Percentiles rank a stretch among this genome's conserved stretches.
Conservation (phyloP, 2,797 vertebrate species). For the Champsocephalus gunnari region DNA sequence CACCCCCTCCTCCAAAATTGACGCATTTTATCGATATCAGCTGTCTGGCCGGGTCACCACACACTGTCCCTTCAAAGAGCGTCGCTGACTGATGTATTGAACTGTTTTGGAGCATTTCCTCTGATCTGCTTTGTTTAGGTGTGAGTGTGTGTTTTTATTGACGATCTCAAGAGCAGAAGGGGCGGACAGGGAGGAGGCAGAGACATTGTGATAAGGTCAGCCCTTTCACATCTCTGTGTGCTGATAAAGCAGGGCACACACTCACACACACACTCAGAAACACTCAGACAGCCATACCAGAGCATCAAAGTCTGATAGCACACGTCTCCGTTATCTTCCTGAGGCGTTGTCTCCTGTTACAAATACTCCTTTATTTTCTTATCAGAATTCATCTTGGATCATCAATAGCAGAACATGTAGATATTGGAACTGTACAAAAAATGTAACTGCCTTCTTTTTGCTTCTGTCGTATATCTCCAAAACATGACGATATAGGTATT, state of each 20-base stretch:
- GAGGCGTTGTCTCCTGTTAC: constrained; percentile 33
- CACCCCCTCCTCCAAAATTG: constrained; percentile 25
- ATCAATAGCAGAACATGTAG: background rate
- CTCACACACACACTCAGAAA: constrained; percentile 52
- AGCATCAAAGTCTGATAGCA: constrained; percentile 70
- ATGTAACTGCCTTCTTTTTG: background rate
- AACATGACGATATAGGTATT: background rate
- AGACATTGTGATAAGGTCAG: constrained; percentile 69
- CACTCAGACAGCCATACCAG: constrained; percentile 47
- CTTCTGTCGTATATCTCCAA: background rate
- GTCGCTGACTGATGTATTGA: constrained; percentile 67
- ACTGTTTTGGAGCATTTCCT: constrained; percentile 69
- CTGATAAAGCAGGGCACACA: constrained; percentile 68
- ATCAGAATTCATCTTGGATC: background rate
- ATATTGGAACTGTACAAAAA: constrained; percentile 3
- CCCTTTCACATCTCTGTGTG: constrained; percentile 62
- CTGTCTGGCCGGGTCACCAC: constrained; percentile 54
- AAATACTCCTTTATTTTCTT: too few species aligned
- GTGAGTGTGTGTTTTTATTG: constrained; percentile 51
- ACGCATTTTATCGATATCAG: constrained; percentile 51
- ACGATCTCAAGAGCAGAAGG: constrained; percentile 46
- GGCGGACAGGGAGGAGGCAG: constrained; percentile 54
- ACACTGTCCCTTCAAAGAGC: constrained; percentile 64
- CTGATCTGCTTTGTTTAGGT: constrained; percentile 65
- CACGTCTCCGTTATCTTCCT: constrained; percentile 62